Percentiles rank a stretch among this genome's conserved stretches.
These are phyloP conservation scores for Metellina segmentata DNA, from an alignment of 2,888 invertebrate genomes.

Conservation along the genomic window DNA sequence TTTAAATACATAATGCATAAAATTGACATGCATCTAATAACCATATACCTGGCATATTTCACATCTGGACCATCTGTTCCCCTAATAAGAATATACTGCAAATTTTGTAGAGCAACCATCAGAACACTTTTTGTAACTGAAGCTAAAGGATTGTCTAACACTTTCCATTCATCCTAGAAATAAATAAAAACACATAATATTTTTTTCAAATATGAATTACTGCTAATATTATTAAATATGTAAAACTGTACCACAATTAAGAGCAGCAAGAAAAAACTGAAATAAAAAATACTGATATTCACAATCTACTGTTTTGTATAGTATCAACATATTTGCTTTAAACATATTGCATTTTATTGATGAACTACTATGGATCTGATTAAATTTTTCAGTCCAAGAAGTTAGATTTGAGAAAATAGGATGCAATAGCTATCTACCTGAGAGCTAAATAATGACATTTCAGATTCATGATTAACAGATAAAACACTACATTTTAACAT, in stretches of 20 bases:
- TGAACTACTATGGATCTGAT: too few relatives aligned
- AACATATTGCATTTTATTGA: too few relatives aligned
- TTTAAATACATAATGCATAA: not conserved
- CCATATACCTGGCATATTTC: conserved; percentile 79
- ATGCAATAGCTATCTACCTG: too few relatives aligned
- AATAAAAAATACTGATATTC: not conserved
- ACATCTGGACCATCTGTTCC: conserved; percentile 85
- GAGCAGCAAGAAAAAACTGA: not conserved
- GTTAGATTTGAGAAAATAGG: too few relatives aligned
- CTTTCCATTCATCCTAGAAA: conserved; percentile 85
- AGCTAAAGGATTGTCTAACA: conserved; percentile 83
- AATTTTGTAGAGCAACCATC: conserved; percentile 95
- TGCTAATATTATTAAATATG: not conserved
- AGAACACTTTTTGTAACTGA: conserved; percentile 88
- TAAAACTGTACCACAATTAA: not conserved
- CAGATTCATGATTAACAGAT: too few relatives aligned
- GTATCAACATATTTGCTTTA: too few relatives aligned
- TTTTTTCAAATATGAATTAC: not conserved
- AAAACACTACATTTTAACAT: too few relatives aligned
- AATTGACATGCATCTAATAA: not conserved
- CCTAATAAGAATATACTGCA: conserved; percentile 89
- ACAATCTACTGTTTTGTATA: not conserved
- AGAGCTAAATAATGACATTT: too few relatives aligned
- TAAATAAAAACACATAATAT: conserved; percentile 50
- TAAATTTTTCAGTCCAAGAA: too few relatives aligned